Conservation (phyloP, 2,113 vertebrate genomes). For the Reinhardtius hippoglossoides region DNA sequence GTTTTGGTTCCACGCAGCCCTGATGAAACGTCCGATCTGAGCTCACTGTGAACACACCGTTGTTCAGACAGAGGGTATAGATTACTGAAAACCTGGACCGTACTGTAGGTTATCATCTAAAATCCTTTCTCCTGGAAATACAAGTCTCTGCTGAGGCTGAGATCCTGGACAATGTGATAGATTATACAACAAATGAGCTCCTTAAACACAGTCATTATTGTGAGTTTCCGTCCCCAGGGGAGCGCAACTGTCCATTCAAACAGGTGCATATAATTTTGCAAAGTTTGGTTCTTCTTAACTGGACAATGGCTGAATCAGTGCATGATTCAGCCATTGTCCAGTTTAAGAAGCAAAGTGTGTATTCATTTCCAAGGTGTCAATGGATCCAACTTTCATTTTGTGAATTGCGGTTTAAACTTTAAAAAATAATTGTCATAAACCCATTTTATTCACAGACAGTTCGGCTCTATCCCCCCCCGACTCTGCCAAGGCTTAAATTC, state of each 20-base stretch:
- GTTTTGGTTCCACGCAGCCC: conserved; percentile 14
- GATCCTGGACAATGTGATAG: neutral
- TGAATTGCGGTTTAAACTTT: no score
- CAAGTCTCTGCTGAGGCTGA: neutral
- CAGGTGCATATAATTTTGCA: neutral
- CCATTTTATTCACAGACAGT: no score
- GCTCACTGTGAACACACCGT: neutral
- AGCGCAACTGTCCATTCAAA: neutral
- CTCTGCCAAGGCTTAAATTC: no score
- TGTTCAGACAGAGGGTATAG: conserved; percentile 18
- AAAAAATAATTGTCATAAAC: no score
- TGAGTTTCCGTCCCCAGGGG: neutral
- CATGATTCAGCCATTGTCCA: neutral
- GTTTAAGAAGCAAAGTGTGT: neutral
- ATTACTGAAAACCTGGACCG: neutral
- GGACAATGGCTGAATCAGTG: no score
- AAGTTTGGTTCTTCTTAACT: no score
- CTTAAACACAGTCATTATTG: conserved; percentile 4
- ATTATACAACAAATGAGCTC: neutral
- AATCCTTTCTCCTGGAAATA: neutral
- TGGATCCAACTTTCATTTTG: no score
- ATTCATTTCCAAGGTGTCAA: neutral
- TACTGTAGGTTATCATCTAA: neutral
- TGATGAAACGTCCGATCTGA: conserved; percentile 47
- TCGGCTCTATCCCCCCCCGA: neutral